Conservation (phyloP, 2,888 invertebrate genomes). For the Gandaritis pyraliata region DNA sequence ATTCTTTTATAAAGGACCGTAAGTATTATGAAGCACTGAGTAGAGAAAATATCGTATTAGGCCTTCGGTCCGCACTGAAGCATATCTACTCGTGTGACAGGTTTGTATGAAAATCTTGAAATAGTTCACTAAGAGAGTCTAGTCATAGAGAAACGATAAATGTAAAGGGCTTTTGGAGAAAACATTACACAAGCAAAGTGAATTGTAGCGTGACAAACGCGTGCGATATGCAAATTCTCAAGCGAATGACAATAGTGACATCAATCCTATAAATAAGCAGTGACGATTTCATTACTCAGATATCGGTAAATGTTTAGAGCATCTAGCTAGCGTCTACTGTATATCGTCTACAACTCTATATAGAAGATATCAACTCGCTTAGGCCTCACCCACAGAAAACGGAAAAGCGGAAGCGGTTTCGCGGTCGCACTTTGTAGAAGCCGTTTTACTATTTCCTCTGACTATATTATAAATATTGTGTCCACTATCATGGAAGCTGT, state of each 20-base stretch:
- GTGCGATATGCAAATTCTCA: slow-evolving; percentile 44
- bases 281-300: slow-evolving; percentile 62
- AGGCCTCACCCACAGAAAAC: background rate
- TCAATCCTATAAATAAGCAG: slow-evolving; percentile 73
- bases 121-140: too few species aligned
- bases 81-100: too few species aligned
- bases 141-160: too few species aligned
- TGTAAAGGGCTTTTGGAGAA: background rate
- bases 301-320: slow-evolving; percentile 49
- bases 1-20: too few species aligned
- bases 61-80: too few species aligned
- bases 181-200: background rate
- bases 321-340: slow-evolving; percentile 6
- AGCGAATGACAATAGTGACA: slow-evolving; percentile 65
- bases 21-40: too few species aligned
- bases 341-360: background rate
- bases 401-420: background rate
- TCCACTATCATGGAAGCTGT: too few species aligned
- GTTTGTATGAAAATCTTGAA: too few species aligned
- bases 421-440: background rate
- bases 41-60: too few species aligned
- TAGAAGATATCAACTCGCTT: background rate
- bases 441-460: background rate
- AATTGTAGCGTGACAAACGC: slow-evolving; percentile 42
- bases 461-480: background rate